Conservation (phyloP, 2,113 vertebrate genomes). For the Sylvia atricapilla region DNA sequence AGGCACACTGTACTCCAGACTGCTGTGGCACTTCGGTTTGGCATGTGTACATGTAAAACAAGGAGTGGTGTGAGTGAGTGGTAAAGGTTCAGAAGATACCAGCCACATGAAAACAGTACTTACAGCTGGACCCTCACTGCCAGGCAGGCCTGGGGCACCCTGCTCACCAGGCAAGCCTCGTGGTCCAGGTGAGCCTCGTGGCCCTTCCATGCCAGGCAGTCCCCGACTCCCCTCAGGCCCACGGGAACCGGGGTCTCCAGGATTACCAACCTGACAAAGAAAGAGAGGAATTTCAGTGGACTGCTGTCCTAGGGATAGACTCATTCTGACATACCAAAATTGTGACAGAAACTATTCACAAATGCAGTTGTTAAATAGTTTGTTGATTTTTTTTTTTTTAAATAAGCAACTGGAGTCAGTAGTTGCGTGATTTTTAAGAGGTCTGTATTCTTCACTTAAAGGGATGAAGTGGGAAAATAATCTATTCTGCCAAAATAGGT, state of each 20-base stretch:
- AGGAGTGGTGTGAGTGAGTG: neutral
- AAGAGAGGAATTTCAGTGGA: neutral
- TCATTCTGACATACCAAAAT: neutral
- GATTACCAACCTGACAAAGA: conserved; percentile 79
- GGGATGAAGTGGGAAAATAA: neutral
- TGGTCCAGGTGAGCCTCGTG: conserved; percentile 83
- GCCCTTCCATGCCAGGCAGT: conserved; percentile 89
- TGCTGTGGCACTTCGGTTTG: neutral
- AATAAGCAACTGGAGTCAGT: neutral
- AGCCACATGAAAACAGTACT: conserved; percentile 20
- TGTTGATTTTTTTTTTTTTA: neutral
- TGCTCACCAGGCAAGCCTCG: conserved; percentile 90
- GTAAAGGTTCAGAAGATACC: neutral
- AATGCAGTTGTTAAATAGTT: neutral
- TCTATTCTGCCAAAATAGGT: neutral
- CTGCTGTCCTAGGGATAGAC: neutral
- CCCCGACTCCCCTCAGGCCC: conserved; percentile 90
- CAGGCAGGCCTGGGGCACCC: conserved; percentile 85
- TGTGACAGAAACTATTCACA: neutral
- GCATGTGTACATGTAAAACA: rapidly evolving
- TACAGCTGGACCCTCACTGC: conserved; percentile 89
- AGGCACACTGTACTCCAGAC: neutral
- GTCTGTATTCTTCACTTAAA: neutral
- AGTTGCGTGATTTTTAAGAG: neutral
- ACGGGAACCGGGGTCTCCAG: conserved; percentile 84